phyloP scores from a whole-genome alignment of 2,113 vertebrate species.

The Poecilia latipinna region DNA sequence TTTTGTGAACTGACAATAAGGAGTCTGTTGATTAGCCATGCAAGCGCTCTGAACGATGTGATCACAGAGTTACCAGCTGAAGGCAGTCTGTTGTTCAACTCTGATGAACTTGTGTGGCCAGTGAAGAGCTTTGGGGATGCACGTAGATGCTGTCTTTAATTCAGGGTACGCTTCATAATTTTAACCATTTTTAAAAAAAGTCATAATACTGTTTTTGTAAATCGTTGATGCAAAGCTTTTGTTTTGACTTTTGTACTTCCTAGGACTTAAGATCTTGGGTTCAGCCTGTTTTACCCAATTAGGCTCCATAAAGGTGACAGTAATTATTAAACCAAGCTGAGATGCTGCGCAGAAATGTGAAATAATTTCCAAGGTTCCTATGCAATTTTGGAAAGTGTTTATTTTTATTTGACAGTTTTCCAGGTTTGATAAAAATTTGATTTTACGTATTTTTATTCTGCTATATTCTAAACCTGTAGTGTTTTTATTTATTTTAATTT shows the following conservation, averaged over 20 bases:
- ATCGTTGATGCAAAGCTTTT: background rate
- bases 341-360: background rate
- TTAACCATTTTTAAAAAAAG: too few relatives aligned
- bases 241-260: conserved; percentile 50
- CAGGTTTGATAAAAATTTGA: background rate
- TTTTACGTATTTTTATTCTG: background rate
- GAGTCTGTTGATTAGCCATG: conserved; percentile 61
- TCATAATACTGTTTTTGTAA: background rate
- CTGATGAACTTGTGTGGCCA: conserved; percentile 57
- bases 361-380: background rate
- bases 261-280: conserved; percentile 43
- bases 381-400: too few relatives aligned
- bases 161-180: conserved; percentile 19
- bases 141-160: conserved; percentile 32
- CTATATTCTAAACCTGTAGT: background rate
- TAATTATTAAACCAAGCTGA: conserved; percentile 4
- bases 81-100: conserved; percentile 59
- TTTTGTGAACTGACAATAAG: conserved; percentile 72
- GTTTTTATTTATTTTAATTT: background rate
- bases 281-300: conserved; percentile 48
- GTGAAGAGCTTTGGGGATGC: conserved; percentile 39
- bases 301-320: conserved; percentile 28
- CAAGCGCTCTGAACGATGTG: conserved; percentile 49
- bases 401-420: too few relatives aligned
- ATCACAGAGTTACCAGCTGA: conserved; percentile 55